Evolutionary conservation across 2,113 vertebrate species (phyloP).

Genomic region (Myanophis thanlyinensis): DNA sequence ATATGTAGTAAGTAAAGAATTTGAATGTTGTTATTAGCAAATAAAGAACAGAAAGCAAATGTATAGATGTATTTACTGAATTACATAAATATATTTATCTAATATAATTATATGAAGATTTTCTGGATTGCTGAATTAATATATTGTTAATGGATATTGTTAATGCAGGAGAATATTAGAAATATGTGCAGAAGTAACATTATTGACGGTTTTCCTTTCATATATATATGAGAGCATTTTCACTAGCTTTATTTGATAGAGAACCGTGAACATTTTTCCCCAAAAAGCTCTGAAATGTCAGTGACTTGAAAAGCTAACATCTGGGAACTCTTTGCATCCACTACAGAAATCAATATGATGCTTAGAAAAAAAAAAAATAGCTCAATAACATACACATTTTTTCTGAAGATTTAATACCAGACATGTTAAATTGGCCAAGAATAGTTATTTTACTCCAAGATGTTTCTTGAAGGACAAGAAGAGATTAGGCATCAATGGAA

Average conservation of each 20-base stretch:
- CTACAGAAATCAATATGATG: constrained; percentile 38
- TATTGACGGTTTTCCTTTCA: not conserved
- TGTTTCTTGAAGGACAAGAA: constrained; percentile 47
- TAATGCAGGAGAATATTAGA: not conserved
- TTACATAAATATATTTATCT: not conserved
- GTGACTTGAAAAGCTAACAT: constrained; percentile 35
- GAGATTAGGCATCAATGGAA: constrained; percentile 45
- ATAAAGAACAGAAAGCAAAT: not conserved
- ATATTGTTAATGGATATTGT: not conserved
- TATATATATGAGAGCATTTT: constrained; percentile 13
- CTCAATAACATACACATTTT: constrained; percentile 24
- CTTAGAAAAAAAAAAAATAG: constrained; percentile 28
- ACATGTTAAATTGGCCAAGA: constrained; percentile 53
- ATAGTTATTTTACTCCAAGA: constrained; percentile 57
- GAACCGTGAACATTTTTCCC: not conserved
- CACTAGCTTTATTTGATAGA: constrained; percentile 22
- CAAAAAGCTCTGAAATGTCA: constrained; percentile 46
- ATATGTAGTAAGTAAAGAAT: not conserved
- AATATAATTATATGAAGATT: not conserved
- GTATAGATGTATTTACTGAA: not conserved
- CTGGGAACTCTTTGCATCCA: constrained; percentile 47
- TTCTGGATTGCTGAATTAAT: not conserved
- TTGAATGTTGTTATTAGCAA: not conserved
- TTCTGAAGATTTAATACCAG: constrained; percentile 57
- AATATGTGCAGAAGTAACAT: constrained; percentile 3